Percentiles rank a stretch among this genome's conserved stretches.
Evolutionary conservation across 2,888 invertebrate genomes (phyloP).

Genomic region (Neoitamus cyanurus): DNA sequence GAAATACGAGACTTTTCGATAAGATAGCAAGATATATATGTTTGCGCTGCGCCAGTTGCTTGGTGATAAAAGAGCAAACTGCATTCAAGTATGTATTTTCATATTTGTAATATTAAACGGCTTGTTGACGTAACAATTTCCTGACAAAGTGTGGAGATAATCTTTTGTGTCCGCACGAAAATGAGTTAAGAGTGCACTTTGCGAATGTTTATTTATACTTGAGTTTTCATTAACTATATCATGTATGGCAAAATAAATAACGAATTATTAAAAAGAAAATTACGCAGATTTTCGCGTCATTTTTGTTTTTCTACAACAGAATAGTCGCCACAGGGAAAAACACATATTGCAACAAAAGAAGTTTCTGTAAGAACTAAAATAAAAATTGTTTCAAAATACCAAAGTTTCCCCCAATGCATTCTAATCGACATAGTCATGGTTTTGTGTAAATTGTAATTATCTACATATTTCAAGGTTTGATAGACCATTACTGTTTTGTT

Average conservation of each 20-base stretch:
- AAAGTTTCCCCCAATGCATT: not conserved
- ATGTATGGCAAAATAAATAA: too few species aligned
- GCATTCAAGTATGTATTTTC: not conserved
- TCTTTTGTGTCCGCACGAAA: not conserved
- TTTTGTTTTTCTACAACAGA: not conserved
- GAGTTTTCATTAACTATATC: too few species aligned
- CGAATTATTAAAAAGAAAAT: not conserved
- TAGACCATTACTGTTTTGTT: not conserved
- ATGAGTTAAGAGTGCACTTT: not conserved
- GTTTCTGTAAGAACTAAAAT: not conserved
- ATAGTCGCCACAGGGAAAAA: not conserved
- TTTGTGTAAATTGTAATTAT: not conserved
- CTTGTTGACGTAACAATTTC: not conserved
- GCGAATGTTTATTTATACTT: not conserved
- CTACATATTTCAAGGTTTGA: not conserved
- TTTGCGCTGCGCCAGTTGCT: not conserved
- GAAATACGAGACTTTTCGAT: not conserved
- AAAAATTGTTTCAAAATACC: not conserved
- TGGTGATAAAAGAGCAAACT: not conserved
- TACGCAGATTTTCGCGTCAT: not conserved
- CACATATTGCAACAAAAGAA: not conserved
- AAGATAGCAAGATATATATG: not conserved
- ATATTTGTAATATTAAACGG: not conserved
- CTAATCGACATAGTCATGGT: not conserved
- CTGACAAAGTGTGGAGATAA: not conserved